Base-by-base conservation (phyloP, 2,113 vertebrate species). In the Chaetura pelagica region DNA sequence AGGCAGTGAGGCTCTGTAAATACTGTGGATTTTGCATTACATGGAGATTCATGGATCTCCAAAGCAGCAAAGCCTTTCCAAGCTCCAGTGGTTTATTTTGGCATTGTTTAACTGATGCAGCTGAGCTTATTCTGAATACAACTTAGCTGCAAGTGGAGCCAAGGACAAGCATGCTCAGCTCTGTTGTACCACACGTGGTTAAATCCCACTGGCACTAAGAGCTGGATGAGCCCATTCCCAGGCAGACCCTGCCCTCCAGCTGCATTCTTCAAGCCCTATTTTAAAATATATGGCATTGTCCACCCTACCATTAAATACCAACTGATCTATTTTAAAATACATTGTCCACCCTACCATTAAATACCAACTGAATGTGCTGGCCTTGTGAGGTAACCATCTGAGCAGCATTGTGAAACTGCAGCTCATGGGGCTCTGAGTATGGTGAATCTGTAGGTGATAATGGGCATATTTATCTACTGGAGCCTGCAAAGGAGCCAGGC, bases 11-110 rank as follows among this genome's bases (percentile, higher is more conserved):
- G 72, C 44, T 20, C 51, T 9, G 15, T 4, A 48, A 57, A 24
- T 6, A 10, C 9, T 6, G 15, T n/a, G 79, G 55, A 73, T 69
- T 91, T 83, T 71, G 59, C 68, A 52, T 73, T 77, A 76, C 32
- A 18, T 0, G 3, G 63, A 77, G 87, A 83, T 59, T 88, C 75
- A 59, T 4, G 55, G 81, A 90, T 85, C 51, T 74, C 87, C 92
- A 71, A 51, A 74, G 46, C 80, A 68, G 66, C 9, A 7, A 27
- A 89, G 64, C 62, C 74, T 34, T 76, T 91, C 93, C 94, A 93
- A 91, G 67, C 82, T 18, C 90, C 48, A 17, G 95, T 84, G 93
- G 93, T 90, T 94, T 93, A 55, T 80, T 80, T 58, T 94, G 93
- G 71, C 46, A 0, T 30, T 17, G 15, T 24, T 57, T 17, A 90